Percentiles rank a stretch among this genome's conserved stretches.
Conservation (phyloP, 2,797 vertebrate species). For the Xenopus petersii region DNA sequence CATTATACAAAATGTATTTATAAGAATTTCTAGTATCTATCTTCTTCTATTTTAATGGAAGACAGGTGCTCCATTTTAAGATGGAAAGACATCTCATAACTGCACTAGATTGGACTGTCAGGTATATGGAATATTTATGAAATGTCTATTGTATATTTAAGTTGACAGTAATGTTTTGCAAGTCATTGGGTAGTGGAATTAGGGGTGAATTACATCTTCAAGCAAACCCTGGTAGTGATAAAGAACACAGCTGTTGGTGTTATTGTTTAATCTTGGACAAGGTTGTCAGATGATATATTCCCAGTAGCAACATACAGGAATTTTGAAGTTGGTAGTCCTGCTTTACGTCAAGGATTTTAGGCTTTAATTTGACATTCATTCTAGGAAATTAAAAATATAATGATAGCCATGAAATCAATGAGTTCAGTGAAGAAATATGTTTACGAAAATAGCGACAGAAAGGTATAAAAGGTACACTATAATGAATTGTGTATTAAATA, state of each 20-base stretch:
- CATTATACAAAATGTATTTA: too few relatives aligned
- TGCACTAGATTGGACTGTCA: too few relatives aligned
- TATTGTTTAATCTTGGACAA: conserved; percentile 36
- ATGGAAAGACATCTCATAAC: too few relatives aligned
- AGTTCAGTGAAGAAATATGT: not conserved
- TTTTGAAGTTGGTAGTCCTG: conserved; percentile 6
- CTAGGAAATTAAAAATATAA: conserved; percentile 1
- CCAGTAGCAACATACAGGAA: not conserved
- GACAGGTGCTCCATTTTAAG: too few relatives aligned
- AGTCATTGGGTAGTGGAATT: not conserved
- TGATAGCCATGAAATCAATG: not conserved
- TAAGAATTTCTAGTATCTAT: too few relatives aligned
- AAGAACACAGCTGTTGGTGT: conserved; percentile 29
- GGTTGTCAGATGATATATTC: conserved; percentile 33
- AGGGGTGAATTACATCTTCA: conserved; percentile 17
- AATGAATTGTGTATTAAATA: too few relatives aligned
- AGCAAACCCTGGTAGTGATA: conserved; percentile 4
- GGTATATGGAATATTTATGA: not conserved
- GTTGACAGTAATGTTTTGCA: conserved; percentile 15
- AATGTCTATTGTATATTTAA: not conserved
- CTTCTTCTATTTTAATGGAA: too few relatives aligned
- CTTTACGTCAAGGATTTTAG: conserved; percentile 2
- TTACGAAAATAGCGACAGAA: not conserved
- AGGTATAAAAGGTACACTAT: not conserved
- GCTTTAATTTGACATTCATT: conserved; percentile 23